Base-by-base conservation (phyloP, 2,888 invertebrate genomes). In the Stenolophus ochropezus region DNA sequence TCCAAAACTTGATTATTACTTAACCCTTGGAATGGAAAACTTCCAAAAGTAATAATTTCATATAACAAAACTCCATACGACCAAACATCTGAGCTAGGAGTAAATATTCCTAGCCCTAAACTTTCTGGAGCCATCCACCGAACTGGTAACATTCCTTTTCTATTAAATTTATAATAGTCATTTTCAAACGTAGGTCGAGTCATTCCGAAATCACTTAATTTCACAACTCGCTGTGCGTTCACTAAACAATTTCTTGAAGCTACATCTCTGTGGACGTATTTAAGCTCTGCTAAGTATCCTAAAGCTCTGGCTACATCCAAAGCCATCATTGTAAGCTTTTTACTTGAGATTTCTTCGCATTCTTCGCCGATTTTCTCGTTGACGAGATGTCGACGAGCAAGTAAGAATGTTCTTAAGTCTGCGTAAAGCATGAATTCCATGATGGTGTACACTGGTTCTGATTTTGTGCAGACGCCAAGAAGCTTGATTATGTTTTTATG, bases 401-500 rank as follows among this genome's bases (percentile, higher is more conserved):
- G 89, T 81, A 98, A 91, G 89, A 94, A 98, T 5, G 95, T 96
- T 90, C 97, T 97, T 84, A 98, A 90, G 88, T 98, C 97, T 20
- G 97, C 98, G 87, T 97, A 96, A 47, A 97, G 90, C 96, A 97
- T 96, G 87, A 96, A 97, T 89, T 98, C 97, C 97, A 98, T 97
- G 11, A 98, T 93, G 0, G 96, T 96, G 87, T 96, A 95, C 58
- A 97, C 95, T 0, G 97, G 97, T 86, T 97, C 96, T 58, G 93
- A 93, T 86, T 95, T 94, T 0, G 97, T 95, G 85, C 96, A 96
- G 8, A 98, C 97, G 0, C 95, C 97, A 18, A 97, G 89, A 27
- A 98, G 90, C 84, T 94, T 93, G 11, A 98, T 94, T 78, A 98
- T 94, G 88, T 98, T 97, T 86, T 94, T 94, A 88, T 98, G 97